Base-by-base conservation (phyloP, 2,888 invertebrate species). In the Volucella zonaria region DNA sequence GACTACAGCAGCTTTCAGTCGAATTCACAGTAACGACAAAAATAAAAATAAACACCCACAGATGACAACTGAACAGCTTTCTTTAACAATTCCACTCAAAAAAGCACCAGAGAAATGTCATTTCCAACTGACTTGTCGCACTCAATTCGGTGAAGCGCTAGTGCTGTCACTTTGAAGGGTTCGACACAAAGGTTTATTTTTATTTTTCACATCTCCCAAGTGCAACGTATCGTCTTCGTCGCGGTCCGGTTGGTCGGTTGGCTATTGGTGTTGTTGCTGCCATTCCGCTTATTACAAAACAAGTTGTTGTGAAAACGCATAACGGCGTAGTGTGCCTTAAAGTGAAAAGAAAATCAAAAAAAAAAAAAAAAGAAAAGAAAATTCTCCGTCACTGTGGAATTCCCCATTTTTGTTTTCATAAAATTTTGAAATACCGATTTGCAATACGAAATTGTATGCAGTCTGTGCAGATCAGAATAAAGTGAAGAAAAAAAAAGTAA, bases 111-210 rank as follows among this genome's bases (percentile, higher is more conserved):
- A 47, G 58, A 38, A 52, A 31, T 74, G 64, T 75, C 47, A 75
- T 52, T 61, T 74, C 70, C 23, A 54, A 52, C 43, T 62, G 47
- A 11, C 18, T 12, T n/a, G 38, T 71, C 83, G 79, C 74, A 78
- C 70, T 83, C 75, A 75, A 79, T 15, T 59, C 66, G 67, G 61
- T 71, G 78, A 59, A 70, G 58, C 75, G 49, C 56, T 71, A 14
- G 52, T 73, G 58, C 78, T 82, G 82, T 83, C 79, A 76, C 54
- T 76, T 71, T 47, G 40, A 67, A 71, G 75, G 75, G 64, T 61
- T 38, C 56, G 40, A 18, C 12, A 58, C 43, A 45, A 47, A 79
- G 67, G 66, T 77, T 73, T 71, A 61, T 61, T 66, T 83, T 76
- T 51, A 14, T 40, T 58, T 45, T 49, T 49, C 54, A 47, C 62